A percentile compares a stretch with the other conserved stretches of the same genome.
Evolutionary conservation across 2,888 invertebrate genomes (phyloP).

Genomic region (Agrilus mali): DNA sequence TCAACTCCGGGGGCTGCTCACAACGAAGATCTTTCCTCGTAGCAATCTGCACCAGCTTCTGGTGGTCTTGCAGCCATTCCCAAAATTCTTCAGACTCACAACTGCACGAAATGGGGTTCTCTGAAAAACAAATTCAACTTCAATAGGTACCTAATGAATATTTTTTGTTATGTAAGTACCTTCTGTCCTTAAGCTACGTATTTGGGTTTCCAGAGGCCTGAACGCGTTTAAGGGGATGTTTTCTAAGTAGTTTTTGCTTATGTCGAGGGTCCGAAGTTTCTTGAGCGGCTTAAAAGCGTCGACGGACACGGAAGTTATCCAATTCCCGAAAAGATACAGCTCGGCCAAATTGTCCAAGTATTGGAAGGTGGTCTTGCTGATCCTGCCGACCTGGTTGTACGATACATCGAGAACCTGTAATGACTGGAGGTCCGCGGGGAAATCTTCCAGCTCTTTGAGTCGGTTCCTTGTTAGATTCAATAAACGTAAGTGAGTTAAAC

Average conservation of each 20-base stretch:
- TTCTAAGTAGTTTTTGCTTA: conserved; percentile 74
- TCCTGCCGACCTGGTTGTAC: conserved; percentile 66
- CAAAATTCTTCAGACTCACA: conserved; percentile 85
- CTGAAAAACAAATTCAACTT: conserved; percentile 39
- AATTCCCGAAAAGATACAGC: conserved; percentile 69
- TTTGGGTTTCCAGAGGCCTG: conserved; percentile 67
- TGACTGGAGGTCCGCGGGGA: conserved; percentile 62
- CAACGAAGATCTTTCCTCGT: conserved; percentile 46
- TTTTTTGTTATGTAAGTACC: conserved; percentile 39
- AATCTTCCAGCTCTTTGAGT: conserved; percentile 69
- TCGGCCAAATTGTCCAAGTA: conserved; percentile 65
- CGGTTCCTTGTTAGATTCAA: conserved; percentile 77
- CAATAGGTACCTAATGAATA: neutral
- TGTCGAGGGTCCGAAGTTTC: conserved; percentile 62
- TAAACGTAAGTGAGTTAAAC: conserved; percentile 56
- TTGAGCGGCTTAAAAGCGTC: conserved; percentile 68
- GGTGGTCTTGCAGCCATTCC: conserved; percentile 85
- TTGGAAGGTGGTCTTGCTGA: conserved; percentile 63
- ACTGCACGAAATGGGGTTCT: conserved; percentile 80
- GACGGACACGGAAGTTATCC: conserved; percentile 63
- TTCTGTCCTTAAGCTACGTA: conserved; percentile 63
- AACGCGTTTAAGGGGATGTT: conserved; percentile 67
- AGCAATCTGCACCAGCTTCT: conserved; percentile 48
- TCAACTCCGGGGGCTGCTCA: conserved; percentile 70
- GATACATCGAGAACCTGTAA: conserved; percentile 72